Evolutionary conservation across 2,888 invertebrate species (phyloP).

Genomic region (Agrotis exclamationis): DNA sequence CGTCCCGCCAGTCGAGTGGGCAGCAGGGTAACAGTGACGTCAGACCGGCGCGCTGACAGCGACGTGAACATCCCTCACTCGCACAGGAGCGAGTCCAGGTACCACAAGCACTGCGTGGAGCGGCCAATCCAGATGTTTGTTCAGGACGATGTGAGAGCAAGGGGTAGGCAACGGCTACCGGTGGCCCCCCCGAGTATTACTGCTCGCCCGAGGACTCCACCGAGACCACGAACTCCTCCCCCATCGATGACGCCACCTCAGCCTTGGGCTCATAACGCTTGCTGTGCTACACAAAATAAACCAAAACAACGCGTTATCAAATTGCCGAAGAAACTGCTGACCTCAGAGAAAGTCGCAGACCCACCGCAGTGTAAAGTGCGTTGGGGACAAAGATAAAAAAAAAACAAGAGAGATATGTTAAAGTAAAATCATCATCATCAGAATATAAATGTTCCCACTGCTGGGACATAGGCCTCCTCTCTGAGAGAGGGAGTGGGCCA

Average conservation of each 20-base stretch:
- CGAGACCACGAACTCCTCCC: not conserved
- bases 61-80: conserved; percentile 70
- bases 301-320: conserved; percentile 24
- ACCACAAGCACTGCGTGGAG: conserved; percentile 75
- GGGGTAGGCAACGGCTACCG: not conserved
- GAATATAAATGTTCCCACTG: too few relatives aligned
- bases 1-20: not conserved
- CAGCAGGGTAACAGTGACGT: conserved; percentile 19
- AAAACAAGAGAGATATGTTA: not conserved
- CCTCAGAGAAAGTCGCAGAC: conserved; percentile 45
- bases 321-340: conserved; percentile 49
- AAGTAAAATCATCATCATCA: too few relatives aligned
- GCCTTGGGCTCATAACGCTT: not conserved
- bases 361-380: not conserved
- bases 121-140: not conserved
- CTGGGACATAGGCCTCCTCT: too few relatives aligned
- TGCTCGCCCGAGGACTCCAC: conserved; percentile 9
- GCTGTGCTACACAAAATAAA: conserved; percentile 14
- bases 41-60: conserved; percentile 28
- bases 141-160: not conserved
- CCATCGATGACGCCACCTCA: not conserved
- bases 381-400: conserved; percentile 23
- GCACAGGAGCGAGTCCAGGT: conserved; percentile 74
- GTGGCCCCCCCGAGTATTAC: not conserved
- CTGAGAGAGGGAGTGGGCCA: too few relatives aligned